Percentiles rank a stretch among this genome's conserved stretches.
Evolutionary conservation across 64 coral and sea anemone genomes (phyloP).

Genomic region (Trachythela sp.): DNA sequence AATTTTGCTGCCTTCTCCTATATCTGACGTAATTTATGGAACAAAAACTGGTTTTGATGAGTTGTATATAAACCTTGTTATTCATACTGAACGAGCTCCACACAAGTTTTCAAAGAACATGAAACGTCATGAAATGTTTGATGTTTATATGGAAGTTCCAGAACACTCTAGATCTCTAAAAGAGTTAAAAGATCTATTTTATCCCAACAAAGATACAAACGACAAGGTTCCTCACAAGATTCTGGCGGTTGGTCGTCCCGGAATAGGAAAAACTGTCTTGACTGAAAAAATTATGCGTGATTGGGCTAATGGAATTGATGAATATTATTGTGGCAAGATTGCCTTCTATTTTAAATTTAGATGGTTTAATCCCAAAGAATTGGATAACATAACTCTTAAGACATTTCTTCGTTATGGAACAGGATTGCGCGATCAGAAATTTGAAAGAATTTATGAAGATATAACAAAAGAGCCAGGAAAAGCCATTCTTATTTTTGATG

Average conservation of each 20-base stretch:
- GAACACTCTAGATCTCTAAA: neutral
- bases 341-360: neutral
- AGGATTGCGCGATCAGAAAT: neutral
- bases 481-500: conserved; percentile 17
- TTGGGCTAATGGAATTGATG: neutral
- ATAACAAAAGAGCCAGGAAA: neutral
- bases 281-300: neutral
- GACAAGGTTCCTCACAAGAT: neutral
- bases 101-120: neutral
- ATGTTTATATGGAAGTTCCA: neutral
- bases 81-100: conserved; percentile 1
- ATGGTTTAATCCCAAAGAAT: no score
- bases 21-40: no score
- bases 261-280: neutral
- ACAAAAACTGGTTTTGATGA: conserved; percentile 12
- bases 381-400: neutral
- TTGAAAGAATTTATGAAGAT: neutral
- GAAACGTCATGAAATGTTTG: neutral
- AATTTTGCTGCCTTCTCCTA: no score
- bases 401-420: neutral
- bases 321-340: neutral
- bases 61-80: neutral
- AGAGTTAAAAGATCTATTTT: neutral
- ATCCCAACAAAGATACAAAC: neutral
- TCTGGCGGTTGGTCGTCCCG: neutral